Conservation (phyloP, 2,797 vertebrate genomes). For the Meriones psammophilus region DNA sequence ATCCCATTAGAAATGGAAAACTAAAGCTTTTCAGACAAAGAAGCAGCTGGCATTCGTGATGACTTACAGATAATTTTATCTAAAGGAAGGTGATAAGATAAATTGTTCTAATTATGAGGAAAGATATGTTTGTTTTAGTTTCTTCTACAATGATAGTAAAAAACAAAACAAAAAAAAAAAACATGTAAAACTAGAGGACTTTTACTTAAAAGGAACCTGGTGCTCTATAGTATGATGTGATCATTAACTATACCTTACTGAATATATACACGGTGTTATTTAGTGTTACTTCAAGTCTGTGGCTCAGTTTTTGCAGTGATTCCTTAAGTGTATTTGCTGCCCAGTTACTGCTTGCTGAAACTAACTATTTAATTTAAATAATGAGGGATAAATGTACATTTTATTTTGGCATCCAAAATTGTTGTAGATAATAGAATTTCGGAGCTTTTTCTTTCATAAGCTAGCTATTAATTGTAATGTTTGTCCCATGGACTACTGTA, state of each 20-base stretch:
- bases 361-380: conserved; percentile 30
- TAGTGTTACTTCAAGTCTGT: neutral
- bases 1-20: neutral
- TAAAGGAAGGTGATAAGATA: neutral
- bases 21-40: neutral
- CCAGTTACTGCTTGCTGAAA: conserved; percentile 25
- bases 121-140: neutral
- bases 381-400: neutral
- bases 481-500: neutral
- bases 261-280: neutral
- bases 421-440: conserved; percentile 11
- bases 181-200: neutral
- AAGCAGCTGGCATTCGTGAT: neutral
- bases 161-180: neutral
- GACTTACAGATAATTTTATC: neutral
- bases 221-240: neutral
- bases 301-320: neutral
- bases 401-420: conserved; percentile 24
- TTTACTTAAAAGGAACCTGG: neutral
- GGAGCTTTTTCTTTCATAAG: neutral
- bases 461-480: neutral
- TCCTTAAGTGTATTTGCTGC: neutral
- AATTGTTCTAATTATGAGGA: neutral
- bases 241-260: neutral
- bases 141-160: neutral